Base-by-base conservation (phyloP, 2,888 invertebrate species). In the Tuta absoluta region DNA sequence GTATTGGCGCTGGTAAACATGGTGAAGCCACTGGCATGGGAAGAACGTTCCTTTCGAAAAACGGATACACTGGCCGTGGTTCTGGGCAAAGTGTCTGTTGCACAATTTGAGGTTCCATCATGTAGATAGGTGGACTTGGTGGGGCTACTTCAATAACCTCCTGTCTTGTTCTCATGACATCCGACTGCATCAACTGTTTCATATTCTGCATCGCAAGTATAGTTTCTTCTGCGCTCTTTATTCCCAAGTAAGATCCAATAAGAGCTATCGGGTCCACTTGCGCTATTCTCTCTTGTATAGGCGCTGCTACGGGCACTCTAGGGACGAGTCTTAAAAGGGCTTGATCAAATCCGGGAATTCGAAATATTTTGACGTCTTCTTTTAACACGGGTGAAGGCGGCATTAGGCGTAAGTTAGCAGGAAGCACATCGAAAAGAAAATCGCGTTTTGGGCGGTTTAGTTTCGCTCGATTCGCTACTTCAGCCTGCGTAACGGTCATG, bases 311-410 rank as follows among this genome's bases (percentile, higher is more conserved):
- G 5, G 28, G 21, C 28, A 63, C 38, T 63, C 71, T 73, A 12
- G 72, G 71, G 23, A 67, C 67, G n/a, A 75, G 72, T 72, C 75
- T 76, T 0, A 83, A 63, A 2, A 78, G 38, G 21, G 78, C 62
- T 12, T 80, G 67, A 8, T 79, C 70, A 59, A 69, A 69, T 0
- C 78, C 79, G 45, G 81, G 79, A 33, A 81, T 61, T 48, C 66
- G 65, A 58, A 75, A 79, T 3, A 80, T 65, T 48, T 71, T 72
- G 62, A 64, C 63, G 24, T 71, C 69, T 58, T 64, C 56, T 0
- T 64, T 62, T 14, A 37, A n/a, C 4, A 23, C 53, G 3, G 62
- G 53, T 38, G 21, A 23, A 51, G 21, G 12, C 5, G 37, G 51
- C 0, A 21, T 23, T 1, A 62, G 21, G 0, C 53, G 53, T 8